Conservation (phyloP, 1,140 invertebrate species). For the Polypedilum vanderplanki region DNA sequence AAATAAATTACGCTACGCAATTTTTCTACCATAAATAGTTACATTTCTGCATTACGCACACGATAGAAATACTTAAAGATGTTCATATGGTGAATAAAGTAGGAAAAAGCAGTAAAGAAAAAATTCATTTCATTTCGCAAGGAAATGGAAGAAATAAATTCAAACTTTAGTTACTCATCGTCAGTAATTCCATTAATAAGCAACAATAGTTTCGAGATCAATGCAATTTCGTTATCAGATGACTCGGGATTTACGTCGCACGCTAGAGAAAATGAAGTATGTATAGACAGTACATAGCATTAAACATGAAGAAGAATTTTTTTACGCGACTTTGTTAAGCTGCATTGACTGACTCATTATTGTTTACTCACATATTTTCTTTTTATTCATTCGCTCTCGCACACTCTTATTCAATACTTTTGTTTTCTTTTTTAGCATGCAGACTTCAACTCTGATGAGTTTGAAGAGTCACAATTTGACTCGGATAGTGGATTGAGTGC, state of each 20-base stretch:
- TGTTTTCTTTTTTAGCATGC: not conserved
- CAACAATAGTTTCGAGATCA: not conserved
- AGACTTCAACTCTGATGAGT: slow-evolving; percentile 1
- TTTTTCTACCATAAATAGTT: too few relatives aligned
- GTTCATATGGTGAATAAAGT: not conserved
- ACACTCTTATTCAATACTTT: not conserved
- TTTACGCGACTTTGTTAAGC: not conserved
- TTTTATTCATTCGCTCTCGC: slow-evolving; percentile 2
- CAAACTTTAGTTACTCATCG: not conserved
- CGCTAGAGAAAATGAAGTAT: not conserved
- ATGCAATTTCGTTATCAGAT: slow-evolving; percentile 4
- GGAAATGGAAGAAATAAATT: not conserved
- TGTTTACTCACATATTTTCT: slow-evolving; percentile 5
- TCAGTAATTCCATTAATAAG: not conserved
- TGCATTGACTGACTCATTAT: not conserved
- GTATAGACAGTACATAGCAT: not conserved
- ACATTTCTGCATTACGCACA: too few relatives aligned
- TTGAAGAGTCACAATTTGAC: slow-evolving; percentile 56
- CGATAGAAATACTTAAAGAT: not conserved
- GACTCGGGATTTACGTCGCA: slow-evolving; percentile 22
- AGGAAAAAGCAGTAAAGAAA: not conserved
- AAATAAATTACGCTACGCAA: too few relatives aligned
- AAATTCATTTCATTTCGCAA: not conserved
- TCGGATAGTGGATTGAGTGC: slow-evolving; percentile 62
- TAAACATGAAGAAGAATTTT: too few relatives aligned